Conservation (phyloP, 1,140 invertebrate genomes). For the Melipona quadrifasciata region DNA sequence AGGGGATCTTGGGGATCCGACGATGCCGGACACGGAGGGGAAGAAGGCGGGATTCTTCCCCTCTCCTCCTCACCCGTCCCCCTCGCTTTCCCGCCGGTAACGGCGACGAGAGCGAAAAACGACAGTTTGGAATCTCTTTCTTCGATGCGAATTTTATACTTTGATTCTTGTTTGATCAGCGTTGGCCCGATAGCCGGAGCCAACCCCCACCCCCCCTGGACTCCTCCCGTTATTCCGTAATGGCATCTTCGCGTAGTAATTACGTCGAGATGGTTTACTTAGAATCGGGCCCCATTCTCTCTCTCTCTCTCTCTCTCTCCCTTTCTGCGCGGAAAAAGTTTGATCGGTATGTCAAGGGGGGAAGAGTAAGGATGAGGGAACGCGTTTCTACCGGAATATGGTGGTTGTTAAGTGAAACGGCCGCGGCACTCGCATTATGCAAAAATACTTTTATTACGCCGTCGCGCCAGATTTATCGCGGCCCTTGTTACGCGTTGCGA, state of each 20-base stretch:
- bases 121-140: constrained; percentile 51
- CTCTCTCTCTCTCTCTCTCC: too few species aligned
- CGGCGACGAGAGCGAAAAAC: constrained; percentile 44
- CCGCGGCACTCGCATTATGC: constrained; percentile 20
- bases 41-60: neutral
- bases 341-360: constrained; percentile 27
- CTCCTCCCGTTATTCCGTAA: constrained; percentile 40
- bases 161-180: constrained; percentile 52
- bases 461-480: constrained; percentile 25
- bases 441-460: constrained; percentile 25
- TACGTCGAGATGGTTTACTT: constrained; percentile 36
- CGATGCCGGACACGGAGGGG: neutral
- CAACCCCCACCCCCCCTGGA: constrained; percentile 6
- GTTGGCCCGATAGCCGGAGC: constrained; percentile 11
- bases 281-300: constrained; percentile 27
- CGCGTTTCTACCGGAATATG: constrained; percentile 27
- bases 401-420: constrained; percentile 27
- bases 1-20: too few species aligned
- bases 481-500: neutral
- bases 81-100: constrained; percentile 3
- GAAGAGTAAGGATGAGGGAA: neutral
- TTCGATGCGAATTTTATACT: constrained; percentile 54
- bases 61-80: neutral
- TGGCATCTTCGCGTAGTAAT: constrained; percentile 45
- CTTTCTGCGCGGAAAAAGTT: constrained; percentile 25